Evolutionary conservation across 35 echinoderm and acorn worm genomes (phyloP).

Genomic region (Heliocidaris tuberculata): DNA sequence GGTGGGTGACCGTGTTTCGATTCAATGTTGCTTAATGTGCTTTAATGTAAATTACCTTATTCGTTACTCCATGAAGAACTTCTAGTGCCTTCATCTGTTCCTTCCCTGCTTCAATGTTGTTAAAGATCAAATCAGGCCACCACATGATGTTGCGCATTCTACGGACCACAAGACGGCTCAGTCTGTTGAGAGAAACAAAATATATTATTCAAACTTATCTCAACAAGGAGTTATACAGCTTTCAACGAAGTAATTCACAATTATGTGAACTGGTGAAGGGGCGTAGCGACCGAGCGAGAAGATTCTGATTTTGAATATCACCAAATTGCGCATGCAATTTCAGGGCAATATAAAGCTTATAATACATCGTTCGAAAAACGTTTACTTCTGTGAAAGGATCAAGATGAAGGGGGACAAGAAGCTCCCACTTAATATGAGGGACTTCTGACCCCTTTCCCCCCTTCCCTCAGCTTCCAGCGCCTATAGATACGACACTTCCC

Average conservation of each 20-base stretch:
- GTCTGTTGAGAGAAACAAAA: neutral
- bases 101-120: neutral
- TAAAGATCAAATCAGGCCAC: neutral
- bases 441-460: too few relatives aligned
- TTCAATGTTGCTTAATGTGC: too few relatives aligned
- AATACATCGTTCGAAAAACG: too few relatives aligned
- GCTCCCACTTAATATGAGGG: too few relatives aligned
- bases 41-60: neutral
- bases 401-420: too few relatives aligned
- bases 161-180: neutral
- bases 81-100: neutral
- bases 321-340: too few relatives aligned
- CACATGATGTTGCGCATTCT: neutral
- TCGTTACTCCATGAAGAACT: neutral
- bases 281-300: neutral
- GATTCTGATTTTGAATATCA: too few relatives aligned
- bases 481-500: too few relatives aligned
- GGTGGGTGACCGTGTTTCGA: too few relatives aligned
- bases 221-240: neutral
- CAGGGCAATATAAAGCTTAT: too few relatives aligned
- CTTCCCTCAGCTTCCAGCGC: too few relatives aligned
- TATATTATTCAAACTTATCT: neutral
- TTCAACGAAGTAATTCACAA: neutral
- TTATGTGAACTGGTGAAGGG: neutral
- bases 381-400: too few relatives aligned